Conservation (phyloP, 2,113 vertebrate species). For the Brienomyrus brachyistius region DNA sequence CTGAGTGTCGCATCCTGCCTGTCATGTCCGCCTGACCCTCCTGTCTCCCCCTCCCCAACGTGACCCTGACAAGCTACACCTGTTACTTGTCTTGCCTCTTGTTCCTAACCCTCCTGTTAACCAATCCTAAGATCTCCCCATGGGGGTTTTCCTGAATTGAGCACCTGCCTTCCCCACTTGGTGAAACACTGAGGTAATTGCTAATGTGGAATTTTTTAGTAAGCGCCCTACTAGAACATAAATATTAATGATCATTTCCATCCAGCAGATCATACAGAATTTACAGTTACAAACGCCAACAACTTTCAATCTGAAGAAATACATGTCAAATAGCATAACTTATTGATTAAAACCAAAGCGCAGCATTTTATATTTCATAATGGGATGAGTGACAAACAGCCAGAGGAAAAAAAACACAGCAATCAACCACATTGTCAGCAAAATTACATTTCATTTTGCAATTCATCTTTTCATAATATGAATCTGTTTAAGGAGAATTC, state of each 20-base stretch:
- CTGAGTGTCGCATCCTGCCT: no score
- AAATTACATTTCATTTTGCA: no score
- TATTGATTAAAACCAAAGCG: background rate
- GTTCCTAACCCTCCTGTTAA: no score
- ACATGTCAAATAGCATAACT: background rate
- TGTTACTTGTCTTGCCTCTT: no score
- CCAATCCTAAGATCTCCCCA: no score
- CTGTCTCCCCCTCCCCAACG: no score
- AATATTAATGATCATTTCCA: background rate
- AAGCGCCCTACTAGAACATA: background rate
- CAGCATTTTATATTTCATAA: background rate
- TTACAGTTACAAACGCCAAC: background rate
- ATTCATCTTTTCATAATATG: no score
- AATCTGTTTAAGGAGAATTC: no score
- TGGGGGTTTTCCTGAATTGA: no score
- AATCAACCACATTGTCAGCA: background rate
- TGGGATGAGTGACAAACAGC: background rate
- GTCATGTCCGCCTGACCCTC: no score
- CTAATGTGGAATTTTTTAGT: background rate
- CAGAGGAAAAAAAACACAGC: background rate
- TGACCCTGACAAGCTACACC: no score
- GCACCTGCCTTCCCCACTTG: no score
- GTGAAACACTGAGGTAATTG: background rate
- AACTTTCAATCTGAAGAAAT: background rate
- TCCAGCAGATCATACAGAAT: background rate